Base-by-base conservation (phyloP, 2,797 vertebrate genomes). In the Channa striata region DNA sequence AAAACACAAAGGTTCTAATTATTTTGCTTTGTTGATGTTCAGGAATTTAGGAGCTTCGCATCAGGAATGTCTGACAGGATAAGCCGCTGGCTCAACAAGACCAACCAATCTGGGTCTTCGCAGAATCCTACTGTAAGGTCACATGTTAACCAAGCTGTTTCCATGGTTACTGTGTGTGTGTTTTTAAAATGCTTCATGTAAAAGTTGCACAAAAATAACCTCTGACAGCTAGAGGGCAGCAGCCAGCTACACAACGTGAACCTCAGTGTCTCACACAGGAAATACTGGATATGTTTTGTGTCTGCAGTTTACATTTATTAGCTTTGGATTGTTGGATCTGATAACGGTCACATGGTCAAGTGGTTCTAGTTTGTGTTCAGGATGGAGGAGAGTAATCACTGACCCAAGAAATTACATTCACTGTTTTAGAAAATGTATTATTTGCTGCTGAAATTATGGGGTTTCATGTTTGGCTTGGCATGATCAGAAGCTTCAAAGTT, bases 1-100 rank as follows among this genome's bases (percentile, higher is more conserved):
- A 30, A 30, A 4, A 30, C 25, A 30, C 25, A 30, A 30, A 30
- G 25, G 6, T 30, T 30, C 6, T 30, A 30, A 30, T 6, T 3
- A 30, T 14, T n/a, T 49, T 23, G 3, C 25, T 11, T 59, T 21
- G 40, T 19, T 66, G 39, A 34, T 23, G 11, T 64, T 30, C 50
- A 97, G 97, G 96, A 96, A 62, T 92, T 83, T 48, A 77, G 93
- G 60, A 91, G 72, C 74, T 92, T 95, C 56, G 82, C 93, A 0
- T 94, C 95, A 0, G 94, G 94, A 0, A 93, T 97, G 79, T 95
- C 95, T 0, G 95, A 96, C 2, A 93, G 93, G 33, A 94, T 98
- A 72, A 96, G 95, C 72, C 92, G 94, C 61, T 97, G 95, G 96
- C 90, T 96, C 77, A 93, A 90, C 87, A 94, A 91, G 86, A 77